Base-by-base conservation (phyloP, 2,113 vertebrate species). In the Equus quagga region DNA sequence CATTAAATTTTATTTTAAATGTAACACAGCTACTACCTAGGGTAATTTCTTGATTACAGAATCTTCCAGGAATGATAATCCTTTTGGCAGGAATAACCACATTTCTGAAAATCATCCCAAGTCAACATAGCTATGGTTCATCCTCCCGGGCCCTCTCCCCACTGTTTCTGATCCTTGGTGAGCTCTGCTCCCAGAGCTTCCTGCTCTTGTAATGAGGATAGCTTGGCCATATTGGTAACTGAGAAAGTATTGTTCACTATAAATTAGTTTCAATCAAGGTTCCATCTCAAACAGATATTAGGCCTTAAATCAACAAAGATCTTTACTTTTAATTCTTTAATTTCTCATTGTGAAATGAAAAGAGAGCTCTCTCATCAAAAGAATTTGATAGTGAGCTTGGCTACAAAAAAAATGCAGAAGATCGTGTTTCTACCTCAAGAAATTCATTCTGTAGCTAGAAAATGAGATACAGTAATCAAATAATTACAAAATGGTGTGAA, bases 271-370 rank as follows among this genome's bases (percentile, higher is more conserved):
- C 46, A 67, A 14, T 41, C 33, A 67, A 79, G 9, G 49, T 64
- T 73, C 23, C 75, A 4, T 73, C 36, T 94, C 83, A 82, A 82
- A 46, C 8, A 93, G 60, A 3, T 60, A 46, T 60, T 72, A 41
- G 58, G 33, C 31, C 51, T 89, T 89, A 78, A 82, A 64, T 96
- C 76, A 78, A 65, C 72, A 41, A 93, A 33, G 26, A 41, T 31
- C 62, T 89, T 46, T 69, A 94, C 5, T 82, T 89, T 78, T 73
- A 86, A 41, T 94, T 88, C 23, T 64, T 88, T 44, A 96, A 78
- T 85, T 93, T 95, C 49, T 95, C 21, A 46, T 56, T 94, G 62
- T 72, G n/a, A 89, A 72, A 94, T 97, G 13, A 44, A 93, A 90
- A 36, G 65, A 41, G 69, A 72, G 0, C 17, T 80, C 46, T 78